Evolutionary conservation across 2,797 vertebrate species (phyloP).

Genomic region (Garrulus glandarius): DNA sequence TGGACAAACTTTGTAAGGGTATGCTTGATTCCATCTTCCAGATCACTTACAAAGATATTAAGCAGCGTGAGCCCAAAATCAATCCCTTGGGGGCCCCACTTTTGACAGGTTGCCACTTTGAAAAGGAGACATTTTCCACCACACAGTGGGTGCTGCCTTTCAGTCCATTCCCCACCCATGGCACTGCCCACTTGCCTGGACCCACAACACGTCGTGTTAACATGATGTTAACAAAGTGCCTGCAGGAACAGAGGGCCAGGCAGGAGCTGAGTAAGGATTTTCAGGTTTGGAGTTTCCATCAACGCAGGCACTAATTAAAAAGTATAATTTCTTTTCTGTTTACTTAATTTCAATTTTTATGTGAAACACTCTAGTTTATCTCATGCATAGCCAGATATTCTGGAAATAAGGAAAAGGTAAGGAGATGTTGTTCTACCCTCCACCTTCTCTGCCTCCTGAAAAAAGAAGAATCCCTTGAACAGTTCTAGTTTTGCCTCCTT

Average conservation of each 20-base stretch:
- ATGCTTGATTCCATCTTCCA: neutral
- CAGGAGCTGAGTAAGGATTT: neutral
- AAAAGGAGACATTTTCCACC: neutral
- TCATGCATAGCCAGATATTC: neutral
- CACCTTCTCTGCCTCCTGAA: neutral
- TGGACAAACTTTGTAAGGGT: neutral
- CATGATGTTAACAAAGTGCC: neutral
- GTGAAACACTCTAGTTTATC: neutral
- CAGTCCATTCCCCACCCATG: neutral
- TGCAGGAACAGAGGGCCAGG: neutral
- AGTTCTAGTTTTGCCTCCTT: neutral
- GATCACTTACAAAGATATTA: neutral
- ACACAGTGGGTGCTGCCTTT: neutral
- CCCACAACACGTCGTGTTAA: accelerated
- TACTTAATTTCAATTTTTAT: neutral
- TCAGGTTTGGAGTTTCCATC: neutral
- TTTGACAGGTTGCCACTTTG: neutral
- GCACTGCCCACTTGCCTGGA: neutral
- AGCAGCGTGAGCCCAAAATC: accelerated
- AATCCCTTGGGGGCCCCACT: neutral
- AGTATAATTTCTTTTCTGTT: neutral
- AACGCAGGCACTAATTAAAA: neutral
- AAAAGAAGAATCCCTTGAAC: neutral
- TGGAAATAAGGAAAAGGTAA: neutral
- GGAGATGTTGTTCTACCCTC: neutral